phyloP scores from a whole-genome alignment of 2,797 vertebrate genomes.

The Pangasius sanitwongsei region DNA sequence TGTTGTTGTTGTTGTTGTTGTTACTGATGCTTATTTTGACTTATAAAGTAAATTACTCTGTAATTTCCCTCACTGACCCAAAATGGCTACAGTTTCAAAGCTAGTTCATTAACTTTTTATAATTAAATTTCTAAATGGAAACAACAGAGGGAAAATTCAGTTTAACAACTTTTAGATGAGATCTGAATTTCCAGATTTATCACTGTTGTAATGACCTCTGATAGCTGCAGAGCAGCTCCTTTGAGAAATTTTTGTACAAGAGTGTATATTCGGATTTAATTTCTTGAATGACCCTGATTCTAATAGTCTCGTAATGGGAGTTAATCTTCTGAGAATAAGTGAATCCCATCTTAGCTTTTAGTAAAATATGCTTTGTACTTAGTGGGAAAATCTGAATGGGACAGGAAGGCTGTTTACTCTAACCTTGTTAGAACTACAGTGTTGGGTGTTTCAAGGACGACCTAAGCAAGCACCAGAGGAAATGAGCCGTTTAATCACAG shows the following conservation, averaged over 20 bases:
- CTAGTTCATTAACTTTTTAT: slow-evolving; percentile 5
- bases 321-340: slow-evolving; percentile 19
- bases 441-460: slow-evolving; percentile 27
- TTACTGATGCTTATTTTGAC: slow-evolving; percentile 7
- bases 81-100: background rate
- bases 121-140: slow-evolving; percentile 1
- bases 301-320: slow-evolving; percentile 25
- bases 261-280: slow-evolving; percentile 8
- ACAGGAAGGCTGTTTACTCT: slow-evolving; percentile 24
- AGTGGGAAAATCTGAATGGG: background rate
- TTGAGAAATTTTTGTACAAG: background rate
- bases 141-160: background rate
- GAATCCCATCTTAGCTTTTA: background rate
- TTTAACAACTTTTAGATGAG: background rate
- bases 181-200: background rate
- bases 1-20: background rate
- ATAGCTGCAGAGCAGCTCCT: background rate
- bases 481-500: slow-evolving; percentile 43
- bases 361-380: background rate
- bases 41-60: background rate
- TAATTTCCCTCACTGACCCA: background rate
- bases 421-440: slow-evolving; percentile 34
- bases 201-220: background rate
- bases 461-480: slow-evolving; percentile 30
- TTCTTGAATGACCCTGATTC: background rate